Base-by-base conservation (phyloP, 2,113 vertebrate species). In the Fukomys damarensis region DNA sequence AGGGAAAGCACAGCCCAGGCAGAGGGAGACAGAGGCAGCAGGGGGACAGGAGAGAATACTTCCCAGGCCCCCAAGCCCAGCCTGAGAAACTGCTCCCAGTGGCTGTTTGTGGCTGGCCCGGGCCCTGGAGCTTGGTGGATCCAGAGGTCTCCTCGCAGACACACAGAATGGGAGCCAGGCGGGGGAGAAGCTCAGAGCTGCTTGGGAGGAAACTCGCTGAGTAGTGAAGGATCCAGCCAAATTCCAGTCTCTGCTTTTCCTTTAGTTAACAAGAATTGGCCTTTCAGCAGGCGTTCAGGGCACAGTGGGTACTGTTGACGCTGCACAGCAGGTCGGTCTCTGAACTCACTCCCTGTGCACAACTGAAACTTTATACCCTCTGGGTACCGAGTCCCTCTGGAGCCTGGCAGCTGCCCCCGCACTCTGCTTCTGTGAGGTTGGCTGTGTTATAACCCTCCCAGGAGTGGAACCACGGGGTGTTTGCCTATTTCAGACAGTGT, bases 71-170 rank as follows among this genome's bases (percentile, higher is more conserved):
- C 96, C 95, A 79, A 93, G 86, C 80, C 94, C 49, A 93, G 96
- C 76, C 63, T 54, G 92, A 97, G 59, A 97, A 98, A 98, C 96
- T 96, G 41, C 38, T 98, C 97, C 92, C 95, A 98, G 95, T 95
- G 59, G 95, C 89, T 7, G 61, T 0, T 20, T 58, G 92, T 81
- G 97, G 97, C 87, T 96, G 97, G 10, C 49, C 76, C 83, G 14
- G n/a, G 85, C 89, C 66, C 92, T 79, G n/a, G 68, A 89, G 72
- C 82, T 30, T 88, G 88, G 96, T 26, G 7, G 90, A 94, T 96
- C 86, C 94, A 93, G 93, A 97, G 97, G 63, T 93, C 97, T 77
- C 94, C 96, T 79, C 74, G 70, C 38, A 72, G 68, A 41, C 74
- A 49, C 46, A 49, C 9, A 97, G 96, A 97, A 86, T n/a, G 16